A percentile compares a stretch with the other conserved stretches of the same genome.
Evolutionary conservation across 2,113 vertebrate genomes (phyloP).

Genomic region (Bothrops jararaca): DNA sequence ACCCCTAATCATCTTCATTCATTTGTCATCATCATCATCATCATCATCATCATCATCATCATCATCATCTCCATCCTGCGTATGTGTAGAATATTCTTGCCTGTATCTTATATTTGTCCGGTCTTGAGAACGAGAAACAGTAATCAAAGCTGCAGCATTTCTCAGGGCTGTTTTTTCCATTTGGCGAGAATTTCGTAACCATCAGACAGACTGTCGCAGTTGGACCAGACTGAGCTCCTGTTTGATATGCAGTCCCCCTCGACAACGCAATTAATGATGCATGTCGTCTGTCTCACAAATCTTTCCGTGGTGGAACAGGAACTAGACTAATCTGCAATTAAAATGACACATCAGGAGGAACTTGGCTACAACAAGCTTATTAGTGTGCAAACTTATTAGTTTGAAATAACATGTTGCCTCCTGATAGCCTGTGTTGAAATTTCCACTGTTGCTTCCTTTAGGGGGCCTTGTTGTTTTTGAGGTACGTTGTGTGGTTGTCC

Average conservation of each 20-base stretch:
- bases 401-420: constrained; percentile 30
- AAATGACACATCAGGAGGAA: constrained; percentile 34
- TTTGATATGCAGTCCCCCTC: constrained; percentile 41
- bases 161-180: not conserved
- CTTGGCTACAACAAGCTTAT: not conserved
- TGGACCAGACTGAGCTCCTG: constrained; percentile 21
- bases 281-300: constrained; percentile 31
- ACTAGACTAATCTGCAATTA: constrained; percentile 51
- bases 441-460: not conserved
- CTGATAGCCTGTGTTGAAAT: constrained; percentile 10
- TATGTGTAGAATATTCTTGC: constrained; percentile 26
- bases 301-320: constrained; percentile 19
- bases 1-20: not conserved
- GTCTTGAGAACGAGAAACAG: constrained; percentile 3
- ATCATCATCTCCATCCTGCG: constrained; percentile 25
- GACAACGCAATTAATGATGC: constrained; percentile 40
- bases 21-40: too few species aligned
- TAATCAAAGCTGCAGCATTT: constrained; percentile 30
- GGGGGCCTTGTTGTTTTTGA: too few species aligned
- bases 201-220: constrained; percentile 17
- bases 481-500: too few species aligned
- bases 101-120: not conserved
- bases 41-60: too few species aligned
- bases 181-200: constrained; percentile 31
- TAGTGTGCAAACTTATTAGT: constrained; percentile 11